These are phyloP conservation scores for Lycopodina hypogea DNA, from an alignment of 37 sponge, comb jelly and placozoan species.

Conservation along the genomic window DNA sequence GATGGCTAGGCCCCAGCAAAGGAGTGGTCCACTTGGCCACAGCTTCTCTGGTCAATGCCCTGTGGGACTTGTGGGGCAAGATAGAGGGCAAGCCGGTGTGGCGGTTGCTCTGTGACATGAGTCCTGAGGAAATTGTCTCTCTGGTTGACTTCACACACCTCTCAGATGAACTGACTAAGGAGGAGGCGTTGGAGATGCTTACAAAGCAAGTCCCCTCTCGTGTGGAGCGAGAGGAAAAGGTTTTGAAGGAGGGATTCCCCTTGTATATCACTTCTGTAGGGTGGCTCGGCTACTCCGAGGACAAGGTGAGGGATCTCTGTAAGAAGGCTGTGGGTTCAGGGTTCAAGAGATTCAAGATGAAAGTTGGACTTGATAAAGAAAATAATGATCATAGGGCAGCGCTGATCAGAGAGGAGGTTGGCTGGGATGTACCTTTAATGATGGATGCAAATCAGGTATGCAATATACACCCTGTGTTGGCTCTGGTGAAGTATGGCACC, in stretches of 20 bases:
- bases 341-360: conserved; percentile 82
- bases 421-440: conserved; percentile 72
- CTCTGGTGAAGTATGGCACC: background rate
- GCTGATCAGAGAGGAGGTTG: conserved; percentile 72
- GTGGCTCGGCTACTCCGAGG: conserved; percentile 88
- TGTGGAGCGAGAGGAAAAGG: conserved; percentile 28
- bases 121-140: conserved; percentile 74
- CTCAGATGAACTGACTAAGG: conserved; percentile 64
- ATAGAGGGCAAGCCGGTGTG: conserved; percentile 83
- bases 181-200: conserved; percentile 70
- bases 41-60: conserved; percentile 77
- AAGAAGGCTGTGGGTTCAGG: conserved; percentile 61
- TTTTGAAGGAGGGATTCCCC: conserved; percentile 61
- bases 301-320: conserved; percentile 48
- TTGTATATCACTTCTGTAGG: conserved; percentile 84
- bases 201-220: conserved; percentile 22
- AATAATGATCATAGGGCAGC: conserved; percentile 61
- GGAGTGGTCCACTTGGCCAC: conserved; percentile 82
- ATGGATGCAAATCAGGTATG: conserved; percentile 62
- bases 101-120: conserved; percentile 59
- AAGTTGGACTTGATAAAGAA: conserved; percentile 71
- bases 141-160: conserved; percentile 75
- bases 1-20: conserved; percentile 93
- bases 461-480: background rate
- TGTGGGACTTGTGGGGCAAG: conserved; percentile 94